Base-by-base conservation (phyloP, 2,888 invertebrate genomes). In the Eubasilissa splendida region DNA sequence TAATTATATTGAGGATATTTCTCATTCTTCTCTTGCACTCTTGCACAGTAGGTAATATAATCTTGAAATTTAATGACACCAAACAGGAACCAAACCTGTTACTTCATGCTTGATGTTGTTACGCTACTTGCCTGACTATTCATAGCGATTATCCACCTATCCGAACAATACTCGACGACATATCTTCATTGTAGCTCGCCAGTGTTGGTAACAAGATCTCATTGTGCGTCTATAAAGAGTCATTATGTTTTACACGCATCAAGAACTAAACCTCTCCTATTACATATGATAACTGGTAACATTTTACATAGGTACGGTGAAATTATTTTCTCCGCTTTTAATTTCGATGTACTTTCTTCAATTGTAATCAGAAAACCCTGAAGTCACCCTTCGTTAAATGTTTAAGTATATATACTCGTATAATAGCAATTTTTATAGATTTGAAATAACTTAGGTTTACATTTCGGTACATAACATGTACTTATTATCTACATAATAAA, bases 31-130 rank as follows among this genome's bases (percentile, higher is more conserved):
- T 11, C 10, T 33, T 70, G 70, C 42, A 10, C 42, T 5, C 22
- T 22, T 22, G 1, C 1, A 22, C 22, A 42, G 42, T 42, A 2
- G 3, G 42, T 42, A 42, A 42, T 42, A 42, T 7, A 42, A 42
- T 42, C 42, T 42, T 42, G 42, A 42, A 42, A 42, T 42, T 42
- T 42, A 42, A 42, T 42, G 33, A 10, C 63, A 31, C 10, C 33
- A 63, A 63, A 63, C 63, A 63, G 63, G 63, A 63, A 63, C 63
- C 42, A 31, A 12, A 63, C 63, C 63, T 63, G 63, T 63, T 63
- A 22, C 33, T 42, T 42, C 42, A 42, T 42, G 42, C 12, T 63
- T 63, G 12, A 33, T 63, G 5, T 42, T 42, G 63, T 63, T 63
- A 31, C 63, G 63, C 63, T 63, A 11, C 31, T 12, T 63, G 33